Percentiles rank a stretch among this genome's conserved stretches.
Evolutionary conservation across 2,797 vertebrate species (phyloP).

Genomic region (Trematomus bernacchii): DNA sequence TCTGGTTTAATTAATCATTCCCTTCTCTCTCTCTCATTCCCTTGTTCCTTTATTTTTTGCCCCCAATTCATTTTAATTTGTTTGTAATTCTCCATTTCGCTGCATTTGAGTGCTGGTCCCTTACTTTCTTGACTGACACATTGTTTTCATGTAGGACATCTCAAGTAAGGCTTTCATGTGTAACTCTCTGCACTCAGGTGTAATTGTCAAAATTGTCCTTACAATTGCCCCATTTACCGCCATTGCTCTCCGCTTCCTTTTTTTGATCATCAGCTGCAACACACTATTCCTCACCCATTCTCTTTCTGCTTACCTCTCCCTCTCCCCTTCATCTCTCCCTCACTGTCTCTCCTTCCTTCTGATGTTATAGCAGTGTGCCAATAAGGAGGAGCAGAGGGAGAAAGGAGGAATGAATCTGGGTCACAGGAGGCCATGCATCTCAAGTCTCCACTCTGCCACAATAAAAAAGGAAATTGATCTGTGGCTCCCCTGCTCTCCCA

Average conservation of each 20-base stretch:
- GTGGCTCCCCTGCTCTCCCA: constrained; percentile 55
- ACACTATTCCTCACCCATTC: constrained; percentile 21
- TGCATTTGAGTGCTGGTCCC: not conserved
- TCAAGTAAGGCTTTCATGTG: constrained; percentile 21
- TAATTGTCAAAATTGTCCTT: constrained; percentile 29
- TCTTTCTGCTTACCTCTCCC: constrained; percentile 8
- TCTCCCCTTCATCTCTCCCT: constrained; percentile 41
- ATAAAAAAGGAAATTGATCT: constrained; percentile 81
- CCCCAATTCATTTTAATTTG: too few species aligned
- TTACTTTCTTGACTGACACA: not conserved
- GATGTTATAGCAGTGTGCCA: constrained; percentile 67
- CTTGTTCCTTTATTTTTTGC: not conserved
- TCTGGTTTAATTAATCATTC: not conserved
- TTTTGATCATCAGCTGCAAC: constrained; percentile 31
- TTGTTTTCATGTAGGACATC: constrained; percentile 19
- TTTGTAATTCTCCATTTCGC: not conserved
- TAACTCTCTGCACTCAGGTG: constrained; percentile 25
- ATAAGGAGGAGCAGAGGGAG: constrained; percentile 69
- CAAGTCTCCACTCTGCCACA: constrained; percentile 79
- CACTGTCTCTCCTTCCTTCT: constrained; percentile 48
- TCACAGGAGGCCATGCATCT: constrained; percentile 87
- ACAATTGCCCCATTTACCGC: constrained; percentile 22
- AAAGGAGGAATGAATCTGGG: constrained; percentile 85
- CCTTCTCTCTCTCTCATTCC: not conserved
- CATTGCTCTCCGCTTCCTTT: constrained; percentile 20